These are phyloP conservation scores for Steinernema scapterisci DNA, from an alignment of 2,888 invertebrate genomes.

Conservation along the genomic window DNA sequence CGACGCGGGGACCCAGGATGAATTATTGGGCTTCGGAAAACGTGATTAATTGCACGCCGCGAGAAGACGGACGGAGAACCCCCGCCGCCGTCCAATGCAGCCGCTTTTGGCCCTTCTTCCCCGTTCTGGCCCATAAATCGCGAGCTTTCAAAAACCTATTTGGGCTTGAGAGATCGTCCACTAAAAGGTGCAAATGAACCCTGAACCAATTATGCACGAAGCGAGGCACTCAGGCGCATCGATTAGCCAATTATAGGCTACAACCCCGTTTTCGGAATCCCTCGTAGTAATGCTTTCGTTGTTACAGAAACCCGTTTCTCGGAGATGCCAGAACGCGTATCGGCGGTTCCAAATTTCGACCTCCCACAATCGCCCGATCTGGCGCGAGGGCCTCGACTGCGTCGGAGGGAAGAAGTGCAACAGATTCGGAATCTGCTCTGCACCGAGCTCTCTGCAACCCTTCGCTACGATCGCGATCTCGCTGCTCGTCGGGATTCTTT, in stretches of 20 bases:
- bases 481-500: constrained; percentile 18
- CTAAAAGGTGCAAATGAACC: constrained; percentile 10
- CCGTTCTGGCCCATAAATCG: not conserved
- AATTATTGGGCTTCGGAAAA: constrained; percentile 18
- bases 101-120: constrained; percentile 5
- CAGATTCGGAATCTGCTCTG: constrained; percentile 64
- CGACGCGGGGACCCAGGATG: constrained; percentile 4
- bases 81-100: not conserved
- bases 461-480: constrained; percentile 14
- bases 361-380: constrained; percentile 56
- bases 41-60: constrained; percentile 24
- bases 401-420: constrained; percentile 66
- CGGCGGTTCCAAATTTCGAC: constrained; percentile 62
- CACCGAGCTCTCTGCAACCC: not conserved
- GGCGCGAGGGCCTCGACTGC: constrained; percentile 65
- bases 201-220: not conserved
- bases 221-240: not conserved
- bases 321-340: constrained; percentile 65
- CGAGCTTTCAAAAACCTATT: not conserved
- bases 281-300: too few relatives aligned
- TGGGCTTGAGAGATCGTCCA: not conserved
- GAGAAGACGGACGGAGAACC: not conserved
- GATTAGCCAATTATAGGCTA: not conserved
- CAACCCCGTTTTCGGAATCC: too few relatives aligned
- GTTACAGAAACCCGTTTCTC: constrained; percentile 62